Conservation (phyloP, 2,797 vertebrate genomes). For the Coreius guichenoti region DNA sequence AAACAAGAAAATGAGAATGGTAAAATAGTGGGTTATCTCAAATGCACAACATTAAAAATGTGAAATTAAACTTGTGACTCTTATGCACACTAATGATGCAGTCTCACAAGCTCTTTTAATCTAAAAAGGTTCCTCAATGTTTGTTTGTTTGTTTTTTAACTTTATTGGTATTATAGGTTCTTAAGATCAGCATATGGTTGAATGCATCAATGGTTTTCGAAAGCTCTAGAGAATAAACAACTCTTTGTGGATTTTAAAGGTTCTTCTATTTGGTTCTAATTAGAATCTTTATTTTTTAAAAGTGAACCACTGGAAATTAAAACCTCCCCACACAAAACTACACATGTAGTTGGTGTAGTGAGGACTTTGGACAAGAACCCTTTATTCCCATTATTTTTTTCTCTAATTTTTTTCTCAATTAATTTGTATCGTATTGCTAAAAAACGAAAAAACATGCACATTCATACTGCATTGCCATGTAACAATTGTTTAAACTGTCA, state of each 20-base stretch:
- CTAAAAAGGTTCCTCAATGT: not conserved
- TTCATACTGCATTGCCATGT: not conserved
- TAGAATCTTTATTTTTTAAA: not conserved
- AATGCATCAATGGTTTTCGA: not conserved
- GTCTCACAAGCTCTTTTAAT: not conserved
- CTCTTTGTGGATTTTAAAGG: not conserved
- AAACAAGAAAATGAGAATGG: conserved; percentile 14
- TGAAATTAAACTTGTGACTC: not conserved
- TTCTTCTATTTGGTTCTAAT: not conserved
- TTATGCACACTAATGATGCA: not conserved
- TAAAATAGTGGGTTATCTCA: conserved; percentile 6
- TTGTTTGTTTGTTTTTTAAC: not conserved
- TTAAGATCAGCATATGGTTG: not conserved
- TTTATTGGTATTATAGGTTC: not conserved
- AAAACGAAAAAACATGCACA: not conserved
- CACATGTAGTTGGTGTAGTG: not conserved
- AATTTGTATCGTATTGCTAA: not conserved
- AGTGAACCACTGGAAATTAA: too few relatives aligned
- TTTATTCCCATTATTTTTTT: not conserved
- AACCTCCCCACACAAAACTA: not conserved
- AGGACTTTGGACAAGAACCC: not conserved
- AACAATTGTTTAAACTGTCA: not conserved
- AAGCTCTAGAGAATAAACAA: not conserved
- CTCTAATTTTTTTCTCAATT: not conserved
- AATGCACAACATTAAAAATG: not conserved